Conservation (phyloP, 2,113 vertebrate genomes). For the Corythornis cristatus region DNA sequence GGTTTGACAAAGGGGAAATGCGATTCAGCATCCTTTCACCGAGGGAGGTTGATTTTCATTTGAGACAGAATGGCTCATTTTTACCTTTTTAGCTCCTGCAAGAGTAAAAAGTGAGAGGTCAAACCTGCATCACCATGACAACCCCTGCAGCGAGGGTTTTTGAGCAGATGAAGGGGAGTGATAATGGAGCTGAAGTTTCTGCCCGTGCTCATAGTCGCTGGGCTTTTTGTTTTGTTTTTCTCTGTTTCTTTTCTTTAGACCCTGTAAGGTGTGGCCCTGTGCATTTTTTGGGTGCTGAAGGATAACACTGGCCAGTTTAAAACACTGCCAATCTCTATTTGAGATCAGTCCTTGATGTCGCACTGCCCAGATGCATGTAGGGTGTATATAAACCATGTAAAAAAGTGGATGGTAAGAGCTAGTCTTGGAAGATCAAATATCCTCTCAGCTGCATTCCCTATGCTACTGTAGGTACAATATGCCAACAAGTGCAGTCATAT, state of each 20-base stretch:
- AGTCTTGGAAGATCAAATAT: background rate
- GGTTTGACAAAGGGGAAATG: constrained; percentile 65
- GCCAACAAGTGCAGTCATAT: background rate
- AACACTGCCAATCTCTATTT: background rate
- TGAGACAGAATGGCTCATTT: constrained; percentile 75
- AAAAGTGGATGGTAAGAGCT: background rate
- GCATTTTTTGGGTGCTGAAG: background rate
- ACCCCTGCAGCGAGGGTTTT: constrained; percentile 67
- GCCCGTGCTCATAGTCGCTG: background rate
- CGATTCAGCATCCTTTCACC: constrained; percentile 62
- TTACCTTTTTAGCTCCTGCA: constrained; percentile 79
- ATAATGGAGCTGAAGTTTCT: constrained; percentile 73
- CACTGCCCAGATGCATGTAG: rapidly evolving
- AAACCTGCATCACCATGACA: constrained; percentile 80
- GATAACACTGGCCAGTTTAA: background rate
- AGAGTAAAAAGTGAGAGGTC: constrained; percentile 83
- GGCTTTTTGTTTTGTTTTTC: constrained; percentile 20
- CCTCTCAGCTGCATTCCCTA: background rate
- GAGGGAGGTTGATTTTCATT: constrained; percentile 76
- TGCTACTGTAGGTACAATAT: background rate
- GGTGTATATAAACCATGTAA: background rate
- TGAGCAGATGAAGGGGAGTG: constrained; percentile 73
- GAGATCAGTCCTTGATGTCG: background rate
- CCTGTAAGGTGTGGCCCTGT: background rate
- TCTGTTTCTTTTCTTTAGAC: background rate